Conservation (phyloP, 2,797 vertebrate genomes). For the Fratercula arctica region DNA sequence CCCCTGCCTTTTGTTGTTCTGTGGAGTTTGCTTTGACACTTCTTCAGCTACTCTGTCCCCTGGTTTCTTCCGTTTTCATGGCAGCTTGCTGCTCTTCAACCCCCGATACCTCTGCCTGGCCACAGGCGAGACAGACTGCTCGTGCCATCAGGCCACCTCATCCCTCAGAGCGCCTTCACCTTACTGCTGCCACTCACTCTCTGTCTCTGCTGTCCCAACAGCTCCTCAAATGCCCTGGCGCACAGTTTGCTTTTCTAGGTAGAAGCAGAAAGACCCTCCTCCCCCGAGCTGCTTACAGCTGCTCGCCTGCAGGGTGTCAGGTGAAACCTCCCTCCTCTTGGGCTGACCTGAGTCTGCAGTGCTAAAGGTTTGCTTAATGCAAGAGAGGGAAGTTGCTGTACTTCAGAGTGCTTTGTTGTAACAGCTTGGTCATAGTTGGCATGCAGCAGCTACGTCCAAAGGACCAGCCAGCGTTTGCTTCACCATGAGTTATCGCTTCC, state of each 20-base stretch:
- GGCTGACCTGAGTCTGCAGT: neutral
- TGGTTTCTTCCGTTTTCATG: neutral
- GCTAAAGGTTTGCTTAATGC: neutral
- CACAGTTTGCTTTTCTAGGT: neutral
- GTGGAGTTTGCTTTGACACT: constrained; percentile 22
- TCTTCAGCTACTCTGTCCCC: neutral
- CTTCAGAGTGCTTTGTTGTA: neutral
- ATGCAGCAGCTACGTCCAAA: neutral
- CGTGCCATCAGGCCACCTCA: fast-evolving
- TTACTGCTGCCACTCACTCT: neutral
- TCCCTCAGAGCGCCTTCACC: neutral
- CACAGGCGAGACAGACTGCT: too few species aligned
- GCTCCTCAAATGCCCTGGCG: neutral
- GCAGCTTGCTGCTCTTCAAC: neutral
- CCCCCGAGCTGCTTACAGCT: neutral
- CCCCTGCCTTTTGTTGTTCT: constrained; percentile 4
- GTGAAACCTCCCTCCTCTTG: neutral
- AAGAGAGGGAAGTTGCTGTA: neutral
- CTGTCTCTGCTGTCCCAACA: neutral
- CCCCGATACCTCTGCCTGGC: neutral
- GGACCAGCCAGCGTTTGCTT: neutral
- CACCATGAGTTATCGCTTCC: neutral
- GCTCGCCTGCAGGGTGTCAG: fast-evolving
- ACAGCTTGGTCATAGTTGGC: neutral
- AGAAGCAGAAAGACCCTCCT: neutral